Percentiles rank a stretch among this genome's conserved stretches.
Evolutionary conservation across 2,797 vertebrate species (phyloP).

Genomic region (Pterois miles): DNA sequence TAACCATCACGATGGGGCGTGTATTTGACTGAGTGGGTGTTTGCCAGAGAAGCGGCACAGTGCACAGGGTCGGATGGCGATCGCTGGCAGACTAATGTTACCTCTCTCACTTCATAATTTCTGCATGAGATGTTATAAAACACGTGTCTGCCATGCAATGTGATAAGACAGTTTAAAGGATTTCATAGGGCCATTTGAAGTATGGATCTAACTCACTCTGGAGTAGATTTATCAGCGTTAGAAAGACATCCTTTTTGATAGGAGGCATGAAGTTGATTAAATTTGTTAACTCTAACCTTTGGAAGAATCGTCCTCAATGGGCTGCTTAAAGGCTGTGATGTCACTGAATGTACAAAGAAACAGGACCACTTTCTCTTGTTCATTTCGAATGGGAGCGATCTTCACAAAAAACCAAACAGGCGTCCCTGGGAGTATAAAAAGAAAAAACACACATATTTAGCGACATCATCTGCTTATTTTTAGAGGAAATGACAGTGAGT

Average conservation of each 20-base stretch:
- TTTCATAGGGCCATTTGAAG: not conserved
- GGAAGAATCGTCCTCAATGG: constrained; percentile 96
- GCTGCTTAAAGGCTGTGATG: constrained; percentile 99
- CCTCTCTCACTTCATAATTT: constrained; percentile 6
- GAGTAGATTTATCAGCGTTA: not conserved
- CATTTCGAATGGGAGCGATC: constrained; percentile 97
- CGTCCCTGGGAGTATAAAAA: constrained; percentile 85
- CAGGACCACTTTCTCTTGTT: constrained; percentile 98
- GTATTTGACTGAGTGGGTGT: constrained; percentile 28
- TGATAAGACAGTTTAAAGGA: not conserved
- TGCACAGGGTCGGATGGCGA: constrained; percentile 10
- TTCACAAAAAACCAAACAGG: constrained; percentile 99
- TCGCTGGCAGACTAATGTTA: constrained; percentile 1
- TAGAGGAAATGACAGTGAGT: not conserved
- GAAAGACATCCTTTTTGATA: not conserved
- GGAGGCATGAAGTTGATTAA: not conserved
- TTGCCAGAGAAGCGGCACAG: constrained; percentile 42
- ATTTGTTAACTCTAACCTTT: constrained; percentile 89
- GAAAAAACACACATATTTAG: constrained; percentile 14
- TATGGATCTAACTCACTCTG: not conserved
- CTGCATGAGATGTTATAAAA: constrained; percentile 9
- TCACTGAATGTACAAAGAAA: constrained; percentile 99
- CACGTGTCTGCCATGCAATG: not conserved
- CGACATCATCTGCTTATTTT: constrained; percentile 6
- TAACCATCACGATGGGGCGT: not conserved